A percentile compares a stretch with the other conserved stretches of the same genome.
phyloP scores from a whole-genome alignment of 2,797 vertebrate species.

The Crax fasciolata region DNA sequence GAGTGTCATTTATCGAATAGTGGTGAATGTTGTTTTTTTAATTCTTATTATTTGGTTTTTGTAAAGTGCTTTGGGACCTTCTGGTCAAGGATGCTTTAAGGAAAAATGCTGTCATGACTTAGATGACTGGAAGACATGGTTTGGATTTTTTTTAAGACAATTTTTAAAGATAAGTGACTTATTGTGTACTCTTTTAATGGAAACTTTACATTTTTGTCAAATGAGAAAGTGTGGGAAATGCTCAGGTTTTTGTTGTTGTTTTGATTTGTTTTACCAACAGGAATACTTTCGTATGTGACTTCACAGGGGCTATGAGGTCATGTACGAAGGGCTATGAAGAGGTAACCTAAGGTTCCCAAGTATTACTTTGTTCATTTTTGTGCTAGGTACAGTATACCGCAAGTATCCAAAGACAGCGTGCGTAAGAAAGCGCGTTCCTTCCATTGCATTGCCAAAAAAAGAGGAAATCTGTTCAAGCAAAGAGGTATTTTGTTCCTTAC shows the following conservation, averaged over 20 bases:
- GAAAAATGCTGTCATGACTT: not conserved
- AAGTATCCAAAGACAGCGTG: constrained; percentile 72
- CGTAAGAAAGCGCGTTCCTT: constrained; percentile 43
- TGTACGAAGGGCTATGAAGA: not conserved
- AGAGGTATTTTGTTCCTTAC: constrained; percentile 73
- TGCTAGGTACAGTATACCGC: constrained; percentile 80
- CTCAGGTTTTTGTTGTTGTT: not conserved
- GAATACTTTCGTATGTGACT: not conserved
- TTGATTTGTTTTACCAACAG: not conserved
- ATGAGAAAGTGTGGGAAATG: not conserved
- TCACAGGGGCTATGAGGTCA: not conserved
- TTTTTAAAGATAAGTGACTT: not conserved
- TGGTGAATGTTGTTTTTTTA: not conserved
- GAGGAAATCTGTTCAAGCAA: constrained; percentile 85
- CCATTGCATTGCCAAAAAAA: constrained; percentile 78
- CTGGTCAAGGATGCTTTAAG: not conserved
- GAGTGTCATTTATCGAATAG: not conserved
- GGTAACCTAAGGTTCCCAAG: not conserved
- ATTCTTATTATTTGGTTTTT: not conserved
- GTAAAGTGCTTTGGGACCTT: not conserved
- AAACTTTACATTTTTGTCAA: not conserved
- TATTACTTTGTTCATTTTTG: not conserved
- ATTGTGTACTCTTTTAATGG: not conserved
- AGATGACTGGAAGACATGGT: not conserved
- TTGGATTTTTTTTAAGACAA: not conserved